Conservation (phyloP, 2,888 invertebrate genomes). For the Drosophila kanekoi region DNA sequence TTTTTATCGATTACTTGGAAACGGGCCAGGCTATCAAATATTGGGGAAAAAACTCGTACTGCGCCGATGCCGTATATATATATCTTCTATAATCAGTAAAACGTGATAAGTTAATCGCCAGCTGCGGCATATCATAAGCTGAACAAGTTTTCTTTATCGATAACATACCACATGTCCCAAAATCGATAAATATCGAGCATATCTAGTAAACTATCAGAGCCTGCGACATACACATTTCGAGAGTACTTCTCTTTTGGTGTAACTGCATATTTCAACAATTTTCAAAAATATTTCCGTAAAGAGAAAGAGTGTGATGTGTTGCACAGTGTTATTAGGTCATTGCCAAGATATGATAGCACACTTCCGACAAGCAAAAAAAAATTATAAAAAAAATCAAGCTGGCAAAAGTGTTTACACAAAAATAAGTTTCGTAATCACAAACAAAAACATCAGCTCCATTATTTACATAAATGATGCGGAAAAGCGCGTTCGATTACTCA, state of each 20-base stretch:
- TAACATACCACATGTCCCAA: neutral
- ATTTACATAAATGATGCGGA: slow-evolving; percentile 33
- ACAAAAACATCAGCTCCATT: slow-evolving; percentile 14
- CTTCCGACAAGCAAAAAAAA: slow-evolving; percentile 23
- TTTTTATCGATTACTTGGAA: no score
- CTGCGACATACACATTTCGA: no score
- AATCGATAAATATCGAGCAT: neutral
- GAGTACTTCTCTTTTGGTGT: no score
- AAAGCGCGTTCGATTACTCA: slow-evolving; percentile 38
- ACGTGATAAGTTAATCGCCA: no score
- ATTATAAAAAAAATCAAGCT: neutral
- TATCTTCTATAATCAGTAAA: no score
- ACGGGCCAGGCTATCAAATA: no score
- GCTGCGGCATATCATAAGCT: no score
- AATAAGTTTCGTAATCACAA: slow-evolving; percentile 33
- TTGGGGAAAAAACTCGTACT: no score
- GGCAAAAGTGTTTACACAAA: slow-evolving; percentile 22
- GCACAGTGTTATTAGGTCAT: slow-evolving; percentile 36
- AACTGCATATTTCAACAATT: no score
- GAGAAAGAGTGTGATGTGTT: slow-evolving; percentile 13
- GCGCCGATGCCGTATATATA: no score
- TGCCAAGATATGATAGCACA: slow-evolving; percentile 34
- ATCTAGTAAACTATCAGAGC: no score
- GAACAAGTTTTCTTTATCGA: no score
- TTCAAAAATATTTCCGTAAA: neutral